Evolutionary conservation across 2,797 vertebrate genomes (phyloP).

Genomic region (Mergus octosetaceus): DNA sequence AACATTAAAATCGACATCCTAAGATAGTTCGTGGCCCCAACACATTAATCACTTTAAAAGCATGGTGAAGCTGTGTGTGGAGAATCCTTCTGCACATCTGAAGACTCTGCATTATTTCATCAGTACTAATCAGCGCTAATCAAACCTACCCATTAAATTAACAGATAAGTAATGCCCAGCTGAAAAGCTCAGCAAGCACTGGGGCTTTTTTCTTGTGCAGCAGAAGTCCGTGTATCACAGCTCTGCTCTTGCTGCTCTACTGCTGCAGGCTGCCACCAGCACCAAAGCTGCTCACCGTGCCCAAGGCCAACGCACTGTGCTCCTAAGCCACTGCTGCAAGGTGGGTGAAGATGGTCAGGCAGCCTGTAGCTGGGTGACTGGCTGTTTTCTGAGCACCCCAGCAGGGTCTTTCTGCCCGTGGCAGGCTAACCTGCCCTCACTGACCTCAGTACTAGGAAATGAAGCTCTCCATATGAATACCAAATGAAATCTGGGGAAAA

Average conservation of each 20-base stretch:
- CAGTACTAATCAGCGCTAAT: not conserved
- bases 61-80: not conserved
- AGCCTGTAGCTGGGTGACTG: not conserved
- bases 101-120: not conserved
- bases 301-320: not conserved
- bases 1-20: not conserved
- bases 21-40: not conserved
- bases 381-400: not conserved
- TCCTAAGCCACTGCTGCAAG: not conserved
- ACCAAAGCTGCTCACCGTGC: rapidly evolving
- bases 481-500: not conserved
- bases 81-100: not conserved
- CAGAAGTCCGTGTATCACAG: not conserved
- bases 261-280: not conserved
- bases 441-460: not conserved
- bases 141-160: not conserved
- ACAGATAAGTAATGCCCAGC: not conserved
- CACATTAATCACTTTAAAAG: not conserved
- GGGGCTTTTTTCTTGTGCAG: not conserved
- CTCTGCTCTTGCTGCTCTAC: not conserved
- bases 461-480: not conserved
- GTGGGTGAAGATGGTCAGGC: not conserved
- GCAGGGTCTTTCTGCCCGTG: not conserved
- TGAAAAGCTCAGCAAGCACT: not conserved
- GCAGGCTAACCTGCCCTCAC: not conserved